phyloP scores from a whole-genome alignment of 2,797 vertebrate species.

The Todus mexicanus region DNA sequence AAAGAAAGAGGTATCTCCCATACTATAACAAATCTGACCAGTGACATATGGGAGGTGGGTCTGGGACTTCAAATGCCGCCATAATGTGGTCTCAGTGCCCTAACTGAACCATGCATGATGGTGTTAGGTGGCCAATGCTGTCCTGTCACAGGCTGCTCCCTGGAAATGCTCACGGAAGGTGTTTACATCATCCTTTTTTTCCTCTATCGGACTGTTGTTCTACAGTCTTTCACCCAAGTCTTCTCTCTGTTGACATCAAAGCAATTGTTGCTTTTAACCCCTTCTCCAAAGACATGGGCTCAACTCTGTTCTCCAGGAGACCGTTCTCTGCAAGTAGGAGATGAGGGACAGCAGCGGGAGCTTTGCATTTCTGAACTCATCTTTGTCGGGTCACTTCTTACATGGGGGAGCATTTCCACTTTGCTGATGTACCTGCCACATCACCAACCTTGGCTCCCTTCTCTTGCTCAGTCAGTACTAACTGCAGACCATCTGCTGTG shows the following conservation, averaged over 20 bases:
- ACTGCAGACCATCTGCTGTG: neutral
- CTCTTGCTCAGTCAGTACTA: neutral
- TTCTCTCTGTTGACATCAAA: neutral
- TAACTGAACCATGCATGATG: neutral
- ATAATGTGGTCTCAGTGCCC: rapidly evolving
- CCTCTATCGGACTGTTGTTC: neutral
- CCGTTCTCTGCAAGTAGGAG: neutral
- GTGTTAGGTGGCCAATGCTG: rapidly evolving
- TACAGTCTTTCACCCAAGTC: neutral
- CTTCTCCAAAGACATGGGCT: neutral
- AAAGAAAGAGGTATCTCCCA: neutral
- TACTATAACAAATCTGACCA: neutral
- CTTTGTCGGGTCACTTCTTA: neutral
- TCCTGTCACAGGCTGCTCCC: neutral
- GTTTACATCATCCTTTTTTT: neutral
- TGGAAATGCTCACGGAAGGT: neutral
- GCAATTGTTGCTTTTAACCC: neutral
- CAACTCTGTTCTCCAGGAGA: neutral
- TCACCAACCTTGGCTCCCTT: neutral
- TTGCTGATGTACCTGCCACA: rapidly evolving
- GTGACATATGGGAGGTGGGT: neutral
- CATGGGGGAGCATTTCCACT: rapidly evolving
- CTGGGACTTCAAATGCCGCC: neutral
- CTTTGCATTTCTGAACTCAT: neutral
- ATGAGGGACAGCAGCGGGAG: neutral